Percentiles rank a stretch among this genome's conserved stretches.
These are phyloP conservation scores for Gallinago paraguaiae DNA, from an alignment of 2,113 vertebrate species.

Conservation along the genomic window DNA sequence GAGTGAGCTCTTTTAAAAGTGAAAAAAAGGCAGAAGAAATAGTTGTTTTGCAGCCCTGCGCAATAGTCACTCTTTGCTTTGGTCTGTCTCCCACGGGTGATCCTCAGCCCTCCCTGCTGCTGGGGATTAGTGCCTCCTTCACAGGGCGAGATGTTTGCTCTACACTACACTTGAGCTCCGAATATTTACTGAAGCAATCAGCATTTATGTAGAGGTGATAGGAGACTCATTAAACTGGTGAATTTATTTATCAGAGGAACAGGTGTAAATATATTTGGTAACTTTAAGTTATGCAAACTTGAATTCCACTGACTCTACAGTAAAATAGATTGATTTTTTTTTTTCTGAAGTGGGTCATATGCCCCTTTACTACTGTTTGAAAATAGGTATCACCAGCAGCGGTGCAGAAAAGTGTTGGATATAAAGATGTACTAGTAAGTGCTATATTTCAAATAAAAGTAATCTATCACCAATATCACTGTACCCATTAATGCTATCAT, in stretches of 20 bases:
- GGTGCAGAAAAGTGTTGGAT: neutral
- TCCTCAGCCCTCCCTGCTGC: neutral
- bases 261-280: neutral
- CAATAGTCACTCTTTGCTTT: neutral
- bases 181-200: constrained; percentile 9
- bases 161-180: neutral
- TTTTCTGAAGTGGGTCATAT: neutral
- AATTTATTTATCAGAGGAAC: neutral
- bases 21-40: neutral
- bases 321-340: neutral
- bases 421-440: neutral
- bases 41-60: neutral
- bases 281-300: neutral
- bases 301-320: neutral
- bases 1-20: neutral
- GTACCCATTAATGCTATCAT: neutral
- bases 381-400: neutral
- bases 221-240: neutral
- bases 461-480: neutral
- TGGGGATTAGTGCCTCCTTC: neutral
- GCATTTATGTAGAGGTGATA: neutral
- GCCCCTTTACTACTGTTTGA: neutral
- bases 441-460: neutral
- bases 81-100: neutral
- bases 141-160: neutral